Conservation (phyloP, 2,888 invertebrate species). For the Sabatieria punctata region DNA sequence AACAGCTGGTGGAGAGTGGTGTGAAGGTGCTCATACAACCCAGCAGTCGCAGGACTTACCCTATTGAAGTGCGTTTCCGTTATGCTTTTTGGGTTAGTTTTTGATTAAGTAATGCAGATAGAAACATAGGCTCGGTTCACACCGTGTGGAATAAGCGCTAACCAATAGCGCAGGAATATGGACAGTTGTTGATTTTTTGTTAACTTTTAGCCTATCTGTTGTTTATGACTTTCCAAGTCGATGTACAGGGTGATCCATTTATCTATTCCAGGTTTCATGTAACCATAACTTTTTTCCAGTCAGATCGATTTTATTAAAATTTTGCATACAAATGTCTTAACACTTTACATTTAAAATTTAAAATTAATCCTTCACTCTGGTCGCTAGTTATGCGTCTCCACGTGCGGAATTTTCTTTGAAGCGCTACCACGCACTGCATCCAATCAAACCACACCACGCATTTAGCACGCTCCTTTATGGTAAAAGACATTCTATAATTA, state of each 20-base stretch:
- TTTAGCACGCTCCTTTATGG: too few relatives aligned
- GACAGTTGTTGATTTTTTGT: too few relatives aligned
- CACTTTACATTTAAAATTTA: background rate
- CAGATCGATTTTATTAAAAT: background rate
- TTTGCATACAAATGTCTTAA: background rate
- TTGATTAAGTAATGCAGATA: background rate
- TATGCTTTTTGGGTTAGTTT: background rate
- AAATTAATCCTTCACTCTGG: background rate
- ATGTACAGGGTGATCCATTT: too few relatives aligned
- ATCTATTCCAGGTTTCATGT: background rate
- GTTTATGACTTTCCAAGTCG: too few relatives aligned
- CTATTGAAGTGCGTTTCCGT: conserved; percentile 54
- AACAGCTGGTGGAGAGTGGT: conserved; percentile 61
- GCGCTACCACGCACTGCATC: background rate
- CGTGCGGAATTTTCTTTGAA: too few relatives aligned
- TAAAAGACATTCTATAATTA: too few relatives aligned
- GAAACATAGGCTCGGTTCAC: background rate
- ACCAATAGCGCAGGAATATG: too few relatives aligned
- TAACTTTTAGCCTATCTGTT: too few relatives aligned
- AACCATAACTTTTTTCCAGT: background rate
- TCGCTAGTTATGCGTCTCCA: too few relatives aligned
- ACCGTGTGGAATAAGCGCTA: background rate
- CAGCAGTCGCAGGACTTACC: conserved; percentile 84
- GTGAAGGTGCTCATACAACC: conserved; percentile 82
- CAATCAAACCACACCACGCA: too few relatives aligned